Percentiles rank a stretch among this genome's conserved stretches.
Conservation (phyloP, 2,113 vertebrate genomes). For the Bubo scandiacus region DNA sequence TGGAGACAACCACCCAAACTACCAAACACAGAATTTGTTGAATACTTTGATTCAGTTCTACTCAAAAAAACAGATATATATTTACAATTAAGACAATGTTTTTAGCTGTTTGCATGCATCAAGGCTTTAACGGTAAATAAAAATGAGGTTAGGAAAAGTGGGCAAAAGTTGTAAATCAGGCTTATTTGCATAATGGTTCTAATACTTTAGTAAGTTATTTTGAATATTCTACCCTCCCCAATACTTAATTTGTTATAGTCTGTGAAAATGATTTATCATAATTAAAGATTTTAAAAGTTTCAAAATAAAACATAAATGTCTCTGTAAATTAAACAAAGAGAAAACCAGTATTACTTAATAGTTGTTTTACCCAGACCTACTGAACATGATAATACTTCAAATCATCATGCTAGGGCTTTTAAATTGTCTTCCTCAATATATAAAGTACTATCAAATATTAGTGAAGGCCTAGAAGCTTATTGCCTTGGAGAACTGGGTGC, state of each 20-base stretch:
- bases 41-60: not conserved
- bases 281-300: not conserved
- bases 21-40: not conserved
- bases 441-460: not conserved
- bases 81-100: not conserved
- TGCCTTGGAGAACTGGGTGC: not conserved
- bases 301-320: not conserved
- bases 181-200: not conserved
- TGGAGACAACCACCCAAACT: not conserved
- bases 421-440: not conserved
- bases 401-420: not conserved
- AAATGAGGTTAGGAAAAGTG: not conserved
- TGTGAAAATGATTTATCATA: not conserved
- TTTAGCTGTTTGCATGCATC: not conserved
- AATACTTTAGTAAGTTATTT: not conserved
- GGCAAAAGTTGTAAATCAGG: not conserved
- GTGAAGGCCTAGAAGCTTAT: not conserved
- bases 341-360: not conserved
- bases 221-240: rapidly evolving
- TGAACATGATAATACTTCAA: not conserved
- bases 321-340: not conserved
- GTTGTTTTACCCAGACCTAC: not conserved
- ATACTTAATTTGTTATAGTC: not conserved
- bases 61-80: not conserved
- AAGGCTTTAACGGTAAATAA: not conserved